Base-by-base conservation (phyloP, 2,797 vertebrate species). In the Todus mexicanus region DNA sequence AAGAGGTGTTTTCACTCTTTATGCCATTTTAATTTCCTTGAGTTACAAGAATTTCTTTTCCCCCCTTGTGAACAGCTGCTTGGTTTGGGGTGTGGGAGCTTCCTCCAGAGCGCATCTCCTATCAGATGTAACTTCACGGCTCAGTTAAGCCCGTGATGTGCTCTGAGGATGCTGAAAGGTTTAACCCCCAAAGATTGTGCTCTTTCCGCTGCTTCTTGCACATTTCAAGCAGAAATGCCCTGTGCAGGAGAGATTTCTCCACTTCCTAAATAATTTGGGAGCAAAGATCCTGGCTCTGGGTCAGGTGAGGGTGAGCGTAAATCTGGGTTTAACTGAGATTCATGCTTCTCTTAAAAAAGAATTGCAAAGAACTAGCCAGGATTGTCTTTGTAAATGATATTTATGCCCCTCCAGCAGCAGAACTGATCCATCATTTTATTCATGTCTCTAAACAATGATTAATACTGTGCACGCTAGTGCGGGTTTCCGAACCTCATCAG, bases 301-400 rank as follows among this genome's bases (percentile, higher is more conserved):
- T 68, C 71, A 68, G 42, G 35, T 11, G 35, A 70, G 33, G 35
- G 26, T 14, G 15, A 82, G 61, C 1, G 5, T 93, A 90, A 94
- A 90, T 95, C 87, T 77, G 65, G 38, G 38, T 89, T 50, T 82
- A 79, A 82, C 50, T 15, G 60, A 78, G 78, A 94, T 94, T 95
- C 76, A 65, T 90, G 77, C 81, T 92, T 91, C 85, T 81, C 84
- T 91, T 90, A 81, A 91, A 84, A 91, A 91, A 76, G 82, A 85
- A 89, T 76, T 82, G 64, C 60, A 63, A 76, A 42, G 82, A 81
- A 80, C 38, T 43, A 75, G 66, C 61, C 17, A 1, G n/a, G 59
- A 69, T 89, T 88, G 80, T 90, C 91, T 92, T 90, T 71, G 73
- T 93, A 86, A 89, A 45, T 65, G 60, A 73, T 89, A 89, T 91